These are phyloP conservation scores for Prunella fulvescens DNA, from an alignment of 2,113 vertebrate species.

Conservation along the genomic window DNA sequence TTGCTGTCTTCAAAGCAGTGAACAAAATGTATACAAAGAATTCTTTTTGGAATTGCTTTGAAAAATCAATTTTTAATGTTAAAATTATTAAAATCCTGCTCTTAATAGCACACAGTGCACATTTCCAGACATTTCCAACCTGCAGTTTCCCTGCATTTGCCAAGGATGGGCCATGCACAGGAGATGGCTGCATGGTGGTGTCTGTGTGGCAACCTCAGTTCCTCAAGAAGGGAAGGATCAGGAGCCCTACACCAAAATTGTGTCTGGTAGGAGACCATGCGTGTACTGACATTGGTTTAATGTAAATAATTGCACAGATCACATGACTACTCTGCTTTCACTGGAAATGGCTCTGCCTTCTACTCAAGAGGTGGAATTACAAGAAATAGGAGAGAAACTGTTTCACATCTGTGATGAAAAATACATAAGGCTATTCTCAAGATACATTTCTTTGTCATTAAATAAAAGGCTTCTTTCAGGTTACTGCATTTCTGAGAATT, in stretches of 20 bases:
- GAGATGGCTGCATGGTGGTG: neutral
- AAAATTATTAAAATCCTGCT: neutral
- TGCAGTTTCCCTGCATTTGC: neutral
- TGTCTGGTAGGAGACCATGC: neutral
- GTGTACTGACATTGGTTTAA: neutral
- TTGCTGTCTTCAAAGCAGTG: neutral
- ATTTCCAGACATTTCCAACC: neutral
- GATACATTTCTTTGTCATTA: neutral
- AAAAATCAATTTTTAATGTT: constrained; percentile 27
- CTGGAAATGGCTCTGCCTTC: neutral
- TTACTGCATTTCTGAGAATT: neutral
- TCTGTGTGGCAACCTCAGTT: neutral
- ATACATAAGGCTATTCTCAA: neutral
- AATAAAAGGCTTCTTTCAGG: constrained; percentile 9
- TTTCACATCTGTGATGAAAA: constrained; percentile 2
- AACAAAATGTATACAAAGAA: neutral
- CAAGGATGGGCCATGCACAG: rapidly evolving
- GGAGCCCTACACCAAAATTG: neutral
- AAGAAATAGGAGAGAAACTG: neutral
- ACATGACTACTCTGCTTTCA: neutral
- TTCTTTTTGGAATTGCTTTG: neutral
- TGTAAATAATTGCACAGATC: neutral
- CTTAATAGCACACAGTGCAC: neutral
- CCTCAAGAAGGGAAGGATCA: neutral
- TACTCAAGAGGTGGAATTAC: neutral